Evolutionary conservation across 2,113 vertebrate genomes (phyloP), one percentile per base, ranked within the genome.

Genomic region (Garra rufa): DNA sequence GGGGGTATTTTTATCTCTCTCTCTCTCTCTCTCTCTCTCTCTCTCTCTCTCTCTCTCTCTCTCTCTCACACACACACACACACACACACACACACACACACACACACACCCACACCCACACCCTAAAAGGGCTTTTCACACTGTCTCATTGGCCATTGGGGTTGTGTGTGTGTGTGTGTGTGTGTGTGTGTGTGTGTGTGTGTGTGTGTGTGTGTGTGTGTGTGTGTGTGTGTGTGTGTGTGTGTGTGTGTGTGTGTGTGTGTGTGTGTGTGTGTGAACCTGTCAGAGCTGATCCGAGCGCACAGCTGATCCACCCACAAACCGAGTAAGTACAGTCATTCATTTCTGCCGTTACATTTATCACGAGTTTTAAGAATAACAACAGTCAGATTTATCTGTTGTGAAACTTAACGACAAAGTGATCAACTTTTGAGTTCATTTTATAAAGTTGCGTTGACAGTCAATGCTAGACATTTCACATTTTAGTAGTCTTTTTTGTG

Each of bases 81-180:
- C 15, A 19, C 19, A 21, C 50, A 55, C 52, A 55, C 50, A 8
- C 52, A 21, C 52, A 21, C 52, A 55, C 52, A 55, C 52, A 3
- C 52, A 4, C 38, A 41, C 38, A 41, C 38, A 41, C 38, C n/a
- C n/a, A n/a, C n/a, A n/a, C n/a, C n/a, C n/a, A n/a, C 3, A 34
- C 88, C 88, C 82, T 89, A 90, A 87, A 87, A 87, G 81, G 88
- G 79, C 84, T 81, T 84, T 82, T 75, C 65, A 85, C 88, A 81
- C 87, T 75, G 69, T 83, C 83, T 59, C 83, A 26, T 11, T 67
- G 81, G 52, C 15, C 59, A 63, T 82, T 50, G 50, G 73, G 52
- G 6, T 8, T 46, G 69, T 76, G 26, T 28, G 15, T 14, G 74
- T 52, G 52, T 75, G 77, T n/a, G n/a, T n/a, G n/a, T n/a, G n/a